Conservation (phyloP, 2,888 invertebrate genomes). For the Tubulanus polymorphus region DNA sequence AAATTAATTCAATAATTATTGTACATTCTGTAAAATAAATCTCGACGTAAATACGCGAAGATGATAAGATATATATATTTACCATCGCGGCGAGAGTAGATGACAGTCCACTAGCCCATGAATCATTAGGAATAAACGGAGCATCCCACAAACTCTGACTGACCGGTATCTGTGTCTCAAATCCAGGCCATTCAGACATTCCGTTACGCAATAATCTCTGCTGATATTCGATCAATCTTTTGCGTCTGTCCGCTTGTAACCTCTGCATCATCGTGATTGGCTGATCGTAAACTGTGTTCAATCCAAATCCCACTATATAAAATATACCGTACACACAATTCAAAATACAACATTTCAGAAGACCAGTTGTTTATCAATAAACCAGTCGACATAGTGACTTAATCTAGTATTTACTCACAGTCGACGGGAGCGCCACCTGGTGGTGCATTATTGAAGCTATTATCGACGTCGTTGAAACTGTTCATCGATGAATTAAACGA, state of each 20-base stretch:
- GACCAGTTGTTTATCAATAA: too few species aligned
- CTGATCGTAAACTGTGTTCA: background rate
- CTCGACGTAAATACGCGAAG: too few species aligned
- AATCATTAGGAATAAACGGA: constrained; percentile 25
- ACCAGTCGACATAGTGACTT: too few species aligned
- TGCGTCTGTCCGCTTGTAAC: constrained; percentile 39
- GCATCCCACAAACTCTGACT: constrained; percentile 47
- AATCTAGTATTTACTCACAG: background rate
- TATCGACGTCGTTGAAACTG: too few species aligned
- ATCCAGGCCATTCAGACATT: constrained; percentile 45
- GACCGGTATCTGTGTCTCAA: constrained; percentile 38
- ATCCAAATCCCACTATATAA: too few species aligned
- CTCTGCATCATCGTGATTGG: constrained; percentile 47
- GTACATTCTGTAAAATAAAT: too few species aligned
- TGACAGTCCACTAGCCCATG: constrained; percentile 30
- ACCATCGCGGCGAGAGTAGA: constrained; percentile 24
- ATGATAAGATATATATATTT: too few species aligned
- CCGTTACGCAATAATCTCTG: constrained; percentile 27
- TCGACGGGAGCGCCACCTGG: background rate
- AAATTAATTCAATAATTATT: background rate
- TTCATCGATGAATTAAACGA: too few species aligned
- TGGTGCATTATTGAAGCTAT: background rate
- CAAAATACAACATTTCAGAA: background rate
- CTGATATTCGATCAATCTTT: constrained; percentile 40
- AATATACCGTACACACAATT: too few species aligned